Percentiles rank a stretch among this genome's conserved stretches.
phyloP scores from a whole-genome alignment of 2,113 vertebrate genomes.

The Aegotheles bennettii region DNA sequence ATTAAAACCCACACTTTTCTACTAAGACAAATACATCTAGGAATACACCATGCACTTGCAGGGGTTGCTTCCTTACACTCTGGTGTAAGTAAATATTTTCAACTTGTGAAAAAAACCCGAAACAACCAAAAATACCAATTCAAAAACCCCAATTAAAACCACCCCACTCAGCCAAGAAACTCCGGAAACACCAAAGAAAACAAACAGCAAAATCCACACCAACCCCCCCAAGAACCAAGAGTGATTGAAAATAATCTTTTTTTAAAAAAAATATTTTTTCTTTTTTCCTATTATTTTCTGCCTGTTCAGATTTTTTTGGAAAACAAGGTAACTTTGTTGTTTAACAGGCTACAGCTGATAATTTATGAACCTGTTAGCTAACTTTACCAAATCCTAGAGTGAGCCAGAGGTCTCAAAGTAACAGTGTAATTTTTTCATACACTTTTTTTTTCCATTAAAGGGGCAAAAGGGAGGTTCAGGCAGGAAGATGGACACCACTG shows the following conservation, averaged over 20 bases:
- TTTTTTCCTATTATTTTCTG: not conserved
- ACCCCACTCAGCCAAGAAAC: not conserved
- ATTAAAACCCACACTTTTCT: no score
- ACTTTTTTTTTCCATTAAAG: not conserved
- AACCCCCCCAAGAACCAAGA: not conserved
- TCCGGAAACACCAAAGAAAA: not conserved
- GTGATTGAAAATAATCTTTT: not conserved
- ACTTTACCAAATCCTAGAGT: not conserved
- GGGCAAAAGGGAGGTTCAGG: not conserved
- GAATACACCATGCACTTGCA: not conserved
- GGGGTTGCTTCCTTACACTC: not conserved
- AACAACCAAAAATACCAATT: not conserved
- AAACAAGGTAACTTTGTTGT: not conserved
- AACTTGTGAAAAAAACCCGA: not conserved
- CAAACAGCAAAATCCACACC: not conserved
- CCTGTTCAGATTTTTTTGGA: not conserved
- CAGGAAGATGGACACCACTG: not conserved
- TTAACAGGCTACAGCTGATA: not conserved
- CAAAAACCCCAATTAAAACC: not conserved
- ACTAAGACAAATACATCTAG: not conserved
- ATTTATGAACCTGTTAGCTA: not conserved
- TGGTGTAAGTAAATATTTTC: not conserved
- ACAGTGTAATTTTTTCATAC: not conserved
- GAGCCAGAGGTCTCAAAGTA: not conserved
- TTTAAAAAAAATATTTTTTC: not conserved